Conservation (phyloP, 53 echinoderm and acorn worm species). For the Mesocentrotus franciscanus region DNA sequence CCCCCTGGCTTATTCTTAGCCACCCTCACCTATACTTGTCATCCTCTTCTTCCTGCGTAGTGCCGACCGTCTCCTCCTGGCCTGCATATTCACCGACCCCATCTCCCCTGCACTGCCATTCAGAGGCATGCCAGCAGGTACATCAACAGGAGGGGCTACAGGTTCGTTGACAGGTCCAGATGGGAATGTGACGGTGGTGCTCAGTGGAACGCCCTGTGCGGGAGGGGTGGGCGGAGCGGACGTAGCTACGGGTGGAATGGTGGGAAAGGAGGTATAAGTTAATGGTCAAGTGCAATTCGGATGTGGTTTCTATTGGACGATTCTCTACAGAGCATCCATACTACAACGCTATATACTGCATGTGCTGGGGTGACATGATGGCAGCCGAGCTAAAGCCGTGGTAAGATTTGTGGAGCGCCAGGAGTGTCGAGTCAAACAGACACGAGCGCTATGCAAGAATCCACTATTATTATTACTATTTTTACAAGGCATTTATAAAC, state of each 20-base stretch:
- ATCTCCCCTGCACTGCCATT: neutral
- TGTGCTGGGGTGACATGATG: too few species aligned
- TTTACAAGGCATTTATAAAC: too few species aligned
- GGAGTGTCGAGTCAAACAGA: too few species aligned
- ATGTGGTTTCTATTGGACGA: neutral
- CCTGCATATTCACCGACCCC: slow-evolving; percentile 9
- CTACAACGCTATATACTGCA: too few species aligned
- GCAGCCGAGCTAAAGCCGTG: too few species aligned
- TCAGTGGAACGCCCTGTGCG: neutral
- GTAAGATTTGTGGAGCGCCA: too few species aligned
- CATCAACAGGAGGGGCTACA: neutral
- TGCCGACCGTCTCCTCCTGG: neutral
- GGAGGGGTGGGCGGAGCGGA: neutral
- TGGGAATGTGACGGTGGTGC: neutral
- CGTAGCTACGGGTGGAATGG: neutral
- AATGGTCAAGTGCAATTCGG: neutral
- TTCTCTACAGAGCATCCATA: too few species aligned
- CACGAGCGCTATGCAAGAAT: too few species aligned
- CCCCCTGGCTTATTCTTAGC: neutral
- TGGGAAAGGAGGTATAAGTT: neutral
- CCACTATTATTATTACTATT: too few species aligned
- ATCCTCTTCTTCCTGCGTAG: slow-evolving; percentile 16
- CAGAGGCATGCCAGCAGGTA: neutral
- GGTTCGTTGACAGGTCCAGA: neutral
- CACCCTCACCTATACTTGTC: neutral